A percentile compares a stretch with the other conserved stretches of the same genome.
Evolutionary conservation across 2,113 vertebrate species (phyloP).

Genomic region (Tor tambroides): DNA sequence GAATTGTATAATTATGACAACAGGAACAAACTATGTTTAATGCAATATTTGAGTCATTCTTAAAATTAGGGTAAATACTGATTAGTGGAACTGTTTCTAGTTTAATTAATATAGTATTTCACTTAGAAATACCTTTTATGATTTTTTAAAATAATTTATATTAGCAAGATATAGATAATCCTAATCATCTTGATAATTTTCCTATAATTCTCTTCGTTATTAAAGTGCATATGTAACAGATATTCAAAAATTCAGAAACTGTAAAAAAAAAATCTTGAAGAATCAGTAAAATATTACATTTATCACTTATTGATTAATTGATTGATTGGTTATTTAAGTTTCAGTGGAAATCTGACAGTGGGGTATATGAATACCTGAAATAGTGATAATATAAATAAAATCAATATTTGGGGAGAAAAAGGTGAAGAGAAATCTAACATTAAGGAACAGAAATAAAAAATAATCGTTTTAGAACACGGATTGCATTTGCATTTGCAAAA

Average conservation of each 20-base stretch:
- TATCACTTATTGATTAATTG: background rate
- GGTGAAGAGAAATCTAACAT: background rate
- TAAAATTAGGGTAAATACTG: background rate
- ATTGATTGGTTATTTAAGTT: background rate
- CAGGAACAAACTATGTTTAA: background rate
- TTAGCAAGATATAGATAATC: background rate
- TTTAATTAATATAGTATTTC: background rate
- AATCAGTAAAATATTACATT: background rate
- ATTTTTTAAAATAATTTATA: background rate
- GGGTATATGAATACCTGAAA: background rate
- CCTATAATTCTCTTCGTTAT: background rate
- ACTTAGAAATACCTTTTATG: background rate
- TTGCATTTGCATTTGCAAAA: background rate
- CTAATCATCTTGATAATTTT: background rate
- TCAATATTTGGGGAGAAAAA: background rate
- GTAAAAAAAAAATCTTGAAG: no score
- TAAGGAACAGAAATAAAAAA: background rate
- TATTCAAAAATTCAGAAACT: background rate
- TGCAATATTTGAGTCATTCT: background rate
- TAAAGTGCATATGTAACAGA: background rate
- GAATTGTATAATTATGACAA: background rate
- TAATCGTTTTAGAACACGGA: background rate
- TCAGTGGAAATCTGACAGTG: background rate
- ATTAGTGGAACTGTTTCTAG: background rate
- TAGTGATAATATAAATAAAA: background rate